A percentile compares a stretch with the other conserved stretches of the same genome.
Evolutionary conservation across 2,888 invertebrate species (phyloP).

Genomic region (Fragum fragum): DNA sequence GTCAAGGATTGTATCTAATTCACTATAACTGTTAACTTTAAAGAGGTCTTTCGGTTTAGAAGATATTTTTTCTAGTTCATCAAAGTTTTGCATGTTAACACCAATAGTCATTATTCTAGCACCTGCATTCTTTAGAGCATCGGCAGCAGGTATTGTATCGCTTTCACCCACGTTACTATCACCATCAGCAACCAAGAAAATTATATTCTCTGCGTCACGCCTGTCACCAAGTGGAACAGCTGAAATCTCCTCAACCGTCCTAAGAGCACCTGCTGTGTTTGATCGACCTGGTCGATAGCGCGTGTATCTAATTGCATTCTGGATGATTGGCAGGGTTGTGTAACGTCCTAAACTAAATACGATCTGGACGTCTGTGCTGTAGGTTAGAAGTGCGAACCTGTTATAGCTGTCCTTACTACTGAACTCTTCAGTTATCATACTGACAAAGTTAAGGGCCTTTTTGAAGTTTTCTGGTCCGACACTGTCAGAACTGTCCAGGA

Average conservation of each 20-base stretch:
- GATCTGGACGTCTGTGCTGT: conserved; percentile 75
- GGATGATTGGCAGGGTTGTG: conserved; percentile 52
- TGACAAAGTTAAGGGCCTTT: conserved; percentile 71
- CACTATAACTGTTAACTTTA: conserved; percentile 73
- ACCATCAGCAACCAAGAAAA: conserved; percentile 82
- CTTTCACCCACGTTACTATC: conserved; percentile 78
- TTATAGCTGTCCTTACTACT: conserved; percentile 71
- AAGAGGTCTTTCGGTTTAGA: conserved; percentile 74
- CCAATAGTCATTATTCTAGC: conserved; percentile 79
- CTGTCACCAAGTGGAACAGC: conserved; percentile 71
- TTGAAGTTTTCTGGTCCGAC: conserved; percentile 76
- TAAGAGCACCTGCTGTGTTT: conserved; percentile 80
- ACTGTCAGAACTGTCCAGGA: conserved; percentile 80
- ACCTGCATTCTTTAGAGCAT: conserved; percentile 73
- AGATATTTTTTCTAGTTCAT: conserved; percentile 75
- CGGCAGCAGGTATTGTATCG: conserved; percentile 78
- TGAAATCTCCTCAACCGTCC: conserved; percentile 71
- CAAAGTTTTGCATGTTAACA: conserved; percentile 70
- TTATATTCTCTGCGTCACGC: conserved; percentile 72
- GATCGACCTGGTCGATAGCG: conserved; percentile 79
- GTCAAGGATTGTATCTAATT: conserved; percentile 69
- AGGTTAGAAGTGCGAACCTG: conserved; percentile 78
- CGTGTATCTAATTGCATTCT: conserved; percentile 71
- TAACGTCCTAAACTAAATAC: conserved; percentile 79
- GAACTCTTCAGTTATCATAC: conserved; percentile 71